Percentiles rank a stretch among this genome's conserved stretches.
These are phyloP conservation scores for Prinia subflava DNA, from an alignment of 2,113 vertebrate genomes.

Conservation along the genomic window DNA sequence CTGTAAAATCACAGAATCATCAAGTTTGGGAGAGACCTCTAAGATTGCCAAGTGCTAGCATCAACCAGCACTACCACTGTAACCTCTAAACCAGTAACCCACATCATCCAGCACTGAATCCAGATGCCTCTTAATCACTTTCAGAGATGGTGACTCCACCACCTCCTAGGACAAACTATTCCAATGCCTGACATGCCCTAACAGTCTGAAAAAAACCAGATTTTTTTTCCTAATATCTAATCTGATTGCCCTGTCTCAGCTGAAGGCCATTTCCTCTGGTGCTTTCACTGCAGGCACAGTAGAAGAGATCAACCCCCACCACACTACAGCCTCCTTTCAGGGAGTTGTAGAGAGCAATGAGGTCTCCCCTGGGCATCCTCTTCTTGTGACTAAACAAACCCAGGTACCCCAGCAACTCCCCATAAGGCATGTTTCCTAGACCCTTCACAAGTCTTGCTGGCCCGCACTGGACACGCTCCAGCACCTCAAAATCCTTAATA, in stretches of 20 bases:
- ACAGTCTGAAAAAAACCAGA: too few species aligned
- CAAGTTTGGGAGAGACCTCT: not conserved
- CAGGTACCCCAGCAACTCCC: not conserved
- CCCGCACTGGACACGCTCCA: not conserved
- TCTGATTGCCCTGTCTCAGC: not conserved
- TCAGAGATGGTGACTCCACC: not conserved
- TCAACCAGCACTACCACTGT: not conserved
- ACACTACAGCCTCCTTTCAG: not conserved
- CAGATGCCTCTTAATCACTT: not conserved
- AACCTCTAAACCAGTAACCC: not conserved
- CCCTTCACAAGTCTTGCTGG: not conserved
- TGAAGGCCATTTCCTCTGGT: not conserved
- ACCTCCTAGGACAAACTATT: not conserved
- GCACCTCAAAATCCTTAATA: not conserved
- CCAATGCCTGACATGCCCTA: not conserved
- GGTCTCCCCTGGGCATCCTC: not conserved
- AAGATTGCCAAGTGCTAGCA: not conserved
- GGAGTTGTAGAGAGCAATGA: not conserved
- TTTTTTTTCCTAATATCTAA: not conserved
- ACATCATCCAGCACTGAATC: not conserved
- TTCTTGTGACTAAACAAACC: not conserved
- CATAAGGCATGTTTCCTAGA: not conserved
- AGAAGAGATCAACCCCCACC: not conserved
- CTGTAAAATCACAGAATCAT: not conserved
- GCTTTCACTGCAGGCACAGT: not conserved